Evolutionary conservation across 2,888 invertebrate species (phyloP), one percentile per base, ranked within the genome.

Genomic region (Xestia xanthographa): DNA sequence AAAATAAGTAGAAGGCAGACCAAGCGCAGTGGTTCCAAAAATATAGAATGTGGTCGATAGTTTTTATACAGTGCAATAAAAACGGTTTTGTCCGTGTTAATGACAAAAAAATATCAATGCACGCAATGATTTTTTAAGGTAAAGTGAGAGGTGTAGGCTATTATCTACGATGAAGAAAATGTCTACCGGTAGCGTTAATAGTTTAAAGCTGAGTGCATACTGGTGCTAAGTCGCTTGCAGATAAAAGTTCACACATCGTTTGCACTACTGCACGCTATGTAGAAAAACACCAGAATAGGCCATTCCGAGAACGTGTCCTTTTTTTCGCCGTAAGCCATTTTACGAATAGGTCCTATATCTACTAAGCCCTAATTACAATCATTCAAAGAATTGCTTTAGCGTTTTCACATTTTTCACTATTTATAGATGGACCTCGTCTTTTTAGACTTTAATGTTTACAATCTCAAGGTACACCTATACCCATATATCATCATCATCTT

Each of bases 101-200:
- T 71, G 41, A 62, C 29, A 69, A 74, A 72, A 72, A 76, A 77
- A 77, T 34, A 60, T 34, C 22, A 68, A 58, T 65, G 67, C 12
- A 38, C 34, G 70, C 62, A 82, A 79, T 67, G 11, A 9, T 53
- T 68, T 67, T 69, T 56, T 58, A 66, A 60, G 50, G 17, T 56
- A 72, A 82, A 79, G 74, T 69, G 74, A 82, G 74, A 82, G 79
- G 74, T 68, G 29, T 58, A 5, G 26, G 50, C 14, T 56, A 63
- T 69, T 66, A 79, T 66, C 34, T 68, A 72, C 17, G n/a, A 66
- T 69, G 53, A 62, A 53, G 56, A 48, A 77, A 72, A 73, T 77
- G 22, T 48, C 34, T 26, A 72, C 17, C 38, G 38, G 14, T 14
- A n/a, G 17, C 29, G 43, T 48, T 48, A 45, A 50, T 14, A 50